Evolutionary conservation across 1,140 invertebrate genomes (phyloP), one percentile per base, ranked within the genome.

Genomic region (Drosophila bifasciata): DNA sequence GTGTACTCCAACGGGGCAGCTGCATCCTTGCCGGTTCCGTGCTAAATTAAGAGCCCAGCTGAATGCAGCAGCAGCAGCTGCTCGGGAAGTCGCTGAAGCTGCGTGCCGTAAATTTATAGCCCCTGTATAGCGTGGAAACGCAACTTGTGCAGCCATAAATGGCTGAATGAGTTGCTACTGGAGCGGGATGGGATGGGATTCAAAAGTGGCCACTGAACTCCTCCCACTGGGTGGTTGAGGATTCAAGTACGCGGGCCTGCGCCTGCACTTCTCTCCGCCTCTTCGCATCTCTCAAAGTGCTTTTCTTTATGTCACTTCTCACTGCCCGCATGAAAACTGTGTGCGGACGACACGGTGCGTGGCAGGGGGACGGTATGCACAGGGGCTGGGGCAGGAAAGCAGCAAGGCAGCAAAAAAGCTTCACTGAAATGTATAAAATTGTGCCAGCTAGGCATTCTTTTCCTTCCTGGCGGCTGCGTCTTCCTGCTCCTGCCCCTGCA

Each of bases 111-210:
- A 59, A 75, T 75, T 75, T 75, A 75, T 75, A 39, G 40, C 44
- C n/a, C n/a, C n/a, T n/a, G n/a, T n/a, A n/a, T n/a, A n/a, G 70
- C 53, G 11, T 74, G 44, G 25, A 16, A 23, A 28, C 32, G 74
- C 79, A 69, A 66, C 79, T 79, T 78, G 80, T 73, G 80, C 55
- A 61, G 53, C 71, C 59, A 57, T 64, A 84, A 85, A 75, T 75
- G 71, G 61, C 62, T 68, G 76, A 79, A 76, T 70, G 66, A 70
- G 69, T 69, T 72, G 60, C 64, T 61, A 44, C n/a, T 78, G 44
- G 41, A 68, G 56, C 48, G 52, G 19, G 16, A 28, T 36, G 49
- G 13, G 2, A 23, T 1, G 11, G 19, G 21, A 28, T 36, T 48
- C 63, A 13, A 67, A 58, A 48, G 63, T 85, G 80, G 80, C 76